Percentiles rank a stretch among this genome's conserved stretches.
phyloP scores from a whole-genome alignment of 2,113 vertebrate genomes.

The Collichthys lucidus region DNA sequence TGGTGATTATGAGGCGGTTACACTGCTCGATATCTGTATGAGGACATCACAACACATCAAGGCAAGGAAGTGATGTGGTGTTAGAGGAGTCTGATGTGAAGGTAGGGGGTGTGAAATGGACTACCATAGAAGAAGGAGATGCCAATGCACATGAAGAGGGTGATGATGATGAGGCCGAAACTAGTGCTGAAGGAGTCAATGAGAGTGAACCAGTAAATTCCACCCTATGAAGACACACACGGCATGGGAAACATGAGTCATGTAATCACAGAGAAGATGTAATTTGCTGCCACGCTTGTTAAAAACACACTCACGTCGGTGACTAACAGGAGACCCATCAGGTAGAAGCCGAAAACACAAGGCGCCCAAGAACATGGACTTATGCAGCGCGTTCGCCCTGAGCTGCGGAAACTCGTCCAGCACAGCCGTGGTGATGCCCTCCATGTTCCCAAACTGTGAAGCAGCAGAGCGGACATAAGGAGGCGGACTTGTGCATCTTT shows the following conservation, averaged over 20 bases:
- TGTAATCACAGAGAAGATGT: conserved; percentile 6
- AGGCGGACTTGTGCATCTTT: neutral
- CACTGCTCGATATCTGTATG: neutral
- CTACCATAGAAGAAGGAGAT: conserved; percentile 89
- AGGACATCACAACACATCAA: neutral
- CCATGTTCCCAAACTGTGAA: conserved; percentile 89
- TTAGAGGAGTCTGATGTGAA: conserved; percentile 22
- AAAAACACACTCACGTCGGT: conserved; percentile 81
- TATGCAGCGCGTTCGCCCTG: conserved; percentile 77
- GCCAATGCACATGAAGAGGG: conserved; percentile 89
- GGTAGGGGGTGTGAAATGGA: conserved; percentile 28
- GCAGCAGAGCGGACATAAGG: neutral
- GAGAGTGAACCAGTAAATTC: conserved; percentile 91
- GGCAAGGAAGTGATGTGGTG: conserved; percentile 6
- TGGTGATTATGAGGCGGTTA: neutral
- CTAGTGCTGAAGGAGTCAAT: conserved; percentile 90
- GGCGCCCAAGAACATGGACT: conserved; percentile 82
- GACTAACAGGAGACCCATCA: conserved; percentile 86
- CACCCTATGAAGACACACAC: conserved; percentile 81
- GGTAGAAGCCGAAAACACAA: conserved; percentile 85
- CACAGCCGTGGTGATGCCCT: conserved; percentile 87
- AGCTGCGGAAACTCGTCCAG: conserved; percentile 87
- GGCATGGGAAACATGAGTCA: conserved; percentile 21
- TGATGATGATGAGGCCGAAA: conserved; percentile 90
- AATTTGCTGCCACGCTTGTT: neutral